Evolutionary conservation across 2,888 invertebrate species (phyloP).

Genomic region (Tetanocera ferruginea): DNA sequence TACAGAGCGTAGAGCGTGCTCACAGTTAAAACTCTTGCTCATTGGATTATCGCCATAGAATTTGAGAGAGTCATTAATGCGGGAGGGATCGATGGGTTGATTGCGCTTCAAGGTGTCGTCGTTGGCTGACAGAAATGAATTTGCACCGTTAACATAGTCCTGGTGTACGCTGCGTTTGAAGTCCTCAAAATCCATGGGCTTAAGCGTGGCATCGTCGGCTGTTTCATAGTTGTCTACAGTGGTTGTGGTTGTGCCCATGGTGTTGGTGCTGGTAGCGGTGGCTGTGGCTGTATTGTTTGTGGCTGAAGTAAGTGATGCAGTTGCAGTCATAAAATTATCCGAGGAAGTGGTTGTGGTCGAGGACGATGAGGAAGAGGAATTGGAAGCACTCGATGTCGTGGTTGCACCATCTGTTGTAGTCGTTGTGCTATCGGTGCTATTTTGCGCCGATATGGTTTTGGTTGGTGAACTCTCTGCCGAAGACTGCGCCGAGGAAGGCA

Average conservation of each 20-base stretch:
- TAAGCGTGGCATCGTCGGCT: conserved; percentile 67
- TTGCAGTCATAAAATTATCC: conserved; percentile 66
- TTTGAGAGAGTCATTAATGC: conserved; percentile 70
- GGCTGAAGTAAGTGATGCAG: conserved; percentile 58
- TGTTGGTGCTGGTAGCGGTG: conserved; percentile 52
- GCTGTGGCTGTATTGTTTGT: conserved; percentile 56
- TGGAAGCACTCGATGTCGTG: conserved; percentile 45
- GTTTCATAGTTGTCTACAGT: conserved; percentile 61
- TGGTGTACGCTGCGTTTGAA: conserved; percentile 69
- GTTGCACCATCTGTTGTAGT: conserved; percentile 50
- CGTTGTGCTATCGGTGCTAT: conserved; percentile 54
- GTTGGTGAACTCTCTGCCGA: conserved; percentile 66
- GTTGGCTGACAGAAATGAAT: conserved; percentile 66
- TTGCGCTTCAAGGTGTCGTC: conserved; percentile 69
- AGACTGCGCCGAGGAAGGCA: conserved; percentile 73
- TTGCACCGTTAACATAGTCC: conserved; percentile 68
- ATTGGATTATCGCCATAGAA: conserved; percentile 69
- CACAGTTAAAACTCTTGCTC: conserved; percentile 70
- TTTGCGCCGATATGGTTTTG: conserved; percentile 59
- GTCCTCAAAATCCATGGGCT: conserved; percentile 69
- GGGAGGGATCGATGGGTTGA: conserved; percentile 71
- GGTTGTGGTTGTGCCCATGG: conserved; percentile 56
- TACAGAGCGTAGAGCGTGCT: conserved; percentile 66
- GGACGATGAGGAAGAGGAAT: conserved; percentile 46
- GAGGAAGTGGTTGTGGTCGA: conserved; percentile 56